Evolutionary conservation across 2,113 vertebrate species (phyloP).

Genomic region (Catagonus wagneri): DNA sequence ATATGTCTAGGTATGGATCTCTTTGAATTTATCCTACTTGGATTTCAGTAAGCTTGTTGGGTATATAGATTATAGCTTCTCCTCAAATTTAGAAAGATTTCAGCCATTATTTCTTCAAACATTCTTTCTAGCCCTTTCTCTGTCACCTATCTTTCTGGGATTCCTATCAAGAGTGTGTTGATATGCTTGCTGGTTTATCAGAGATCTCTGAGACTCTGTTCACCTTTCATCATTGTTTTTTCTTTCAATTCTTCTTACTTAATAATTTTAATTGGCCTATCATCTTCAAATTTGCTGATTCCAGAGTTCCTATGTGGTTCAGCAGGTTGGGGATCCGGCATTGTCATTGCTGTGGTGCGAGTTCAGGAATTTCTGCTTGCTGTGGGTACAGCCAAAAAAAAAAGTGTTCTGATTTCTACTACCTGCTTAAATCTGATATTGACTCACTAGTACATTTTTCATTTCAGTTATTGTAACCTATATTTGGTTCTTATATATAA

Average conservation of each 20-base stretch:
- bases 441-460: neutral
- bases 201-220: neutral
- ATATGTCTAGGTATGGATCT: neutral
- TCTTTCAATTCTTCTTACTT: conserved; percentile 5
- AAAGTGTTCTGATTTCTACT: neutral
- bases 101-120: neutral
- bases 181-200: conserved; percentile 12
- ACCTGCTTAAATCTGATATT: neutral
- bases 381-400: too few species aligned
- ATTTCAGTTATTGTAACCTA: conserved; percentile 15
- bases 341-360: too few species aligned
- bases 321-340: too few species aligned
- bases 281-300: neutral
- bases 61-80: neutral
- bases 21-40: neutral
- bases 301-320: neutral
- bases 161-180: neutral
- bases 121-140: neutral
- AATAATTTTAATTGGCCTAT: neutral
- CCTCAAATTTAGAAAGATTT: conserved; percentile 13
- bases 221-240: conserved; percentile 31
- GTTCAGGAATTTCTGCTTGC: too few species aligned
- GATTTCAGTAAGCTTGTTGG: neutral
- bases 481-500: conserved; percentile 28
- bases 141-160: neutral